phyloP scores from a whole-genome alignment of 2,797 vertebrate species.

The Picus viridis region DNA sequence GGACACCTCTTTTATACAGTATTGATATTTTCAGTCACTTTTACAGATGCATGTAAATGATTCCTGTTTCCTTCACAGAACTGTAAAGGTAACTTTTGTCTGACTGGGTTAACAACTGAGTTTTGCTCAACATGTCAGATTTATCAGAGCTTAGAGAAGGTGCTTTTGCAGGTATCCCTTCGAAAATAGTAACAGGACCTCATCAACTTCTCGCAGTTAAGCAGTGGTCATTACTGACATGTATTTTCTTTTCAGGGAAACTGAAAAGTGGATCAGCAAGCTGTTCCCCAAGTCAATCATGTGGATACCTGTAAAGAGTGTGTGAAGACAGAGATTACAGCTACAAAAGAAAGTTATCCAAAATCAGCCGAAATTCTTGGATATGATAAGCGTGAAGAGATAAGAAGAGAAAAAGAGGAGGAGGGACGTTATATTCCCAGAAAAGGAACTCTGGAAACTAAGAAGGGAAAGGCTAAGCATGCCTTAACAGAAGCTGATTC shows the following conservation, averaged over 20 bases:
- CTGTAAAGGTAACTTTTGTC: not conserved
- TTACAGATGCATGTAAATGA: not conserved
- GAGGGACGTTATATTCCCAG: constrained; percentile 78
- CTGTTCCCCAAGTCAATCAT: constrained; percentile 88
- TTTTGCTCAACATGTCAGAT: not conserved
- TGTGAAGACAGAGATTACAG: constrained; percentile 75
- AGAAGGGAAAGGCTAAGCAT: constrained; percentile 78
- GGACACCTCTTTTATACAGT: not conserved
- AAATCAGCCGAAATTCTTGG: constrained; percentile 75
- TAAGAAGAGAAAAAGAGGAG: constrained; percentile 79
- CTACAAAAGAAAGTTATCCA: constrained; percentile 76
- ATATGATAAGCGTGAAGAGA: constrained; percentile 74
- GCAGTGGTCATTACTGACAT: not conserved
- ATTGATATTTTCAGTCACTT: not conserved
- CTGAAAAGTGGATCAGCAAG: constrained; percentile 82
- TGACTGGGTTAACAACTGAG: not conserved
- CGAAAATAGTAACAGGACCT: not conserved
- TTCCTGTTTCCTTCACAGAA: not conserved
- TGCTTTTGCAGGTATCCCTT: not conserved
- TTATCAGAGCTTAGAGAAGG: not conserved
- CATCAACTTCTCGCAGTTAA: not conserved
- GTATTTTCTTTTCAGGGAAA: constrained; percentile 78
- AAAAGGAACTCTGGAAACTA: constrained; percentile 83
- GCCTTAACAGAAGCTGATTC: constrained; percentile 77
- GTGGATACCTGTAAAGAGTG: constrained; percentile 80